Conservation (phyloP, 1,140 invertebrate genomes). For the Pseudomyrmex sp. region DNA sequence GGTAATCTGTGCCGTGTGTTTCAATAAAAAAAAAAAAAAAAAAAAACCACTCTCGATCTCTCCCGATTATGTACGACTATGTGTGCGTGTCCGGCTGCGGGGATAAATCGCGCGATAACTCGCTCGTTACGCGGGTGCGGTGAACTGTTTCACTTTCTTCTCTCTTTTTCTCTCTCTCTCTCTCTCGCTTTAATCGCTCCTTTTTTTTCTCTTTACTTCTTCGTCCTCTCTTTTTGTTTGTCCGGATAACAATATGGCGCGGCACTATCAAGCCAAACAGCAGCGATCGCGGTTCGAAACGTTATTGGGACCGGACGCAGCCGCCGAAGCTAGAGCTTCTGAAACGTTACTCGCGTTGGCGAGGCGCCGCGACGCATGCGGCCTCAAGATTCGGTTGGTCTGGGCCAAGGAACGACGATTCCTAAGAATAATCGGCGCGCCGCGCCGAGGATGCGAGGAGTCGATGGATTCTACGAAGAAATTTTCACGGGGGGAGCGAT, state of each 20-base stretch:
- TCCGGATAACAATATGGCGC: conserved; percentile 80
- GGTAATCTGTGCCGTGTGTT: not conserved
- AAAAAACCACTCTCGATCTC: not conserved
- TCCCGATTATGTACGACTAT: conserved; percentile 44
- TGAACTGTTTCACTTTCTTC: conserved; percentile 33
- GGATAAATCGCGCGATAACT: conserved; percentile 23
- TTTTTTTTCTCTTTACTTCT: conserved; percentile 30
- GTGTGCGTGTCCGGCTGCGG: not conserved
- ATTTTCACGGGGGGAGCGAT: not conserved
- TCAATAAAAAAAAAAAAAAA: not conserved
- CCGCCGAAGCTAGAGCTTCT: conserved; percentile 69
- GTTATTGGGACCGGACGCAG: conserved; percentile 76
- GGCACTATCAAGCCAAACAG: conserved; percentile 83
- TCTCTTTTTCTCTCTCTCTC: not conserved
- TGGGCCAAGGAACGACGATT: conserved; percentile 70
- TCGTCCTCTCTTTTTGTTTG: conserved; percentile 54
- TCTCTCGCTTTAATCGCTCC: not conserved
- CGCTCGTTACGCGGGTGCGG: conserved; percentile 14
- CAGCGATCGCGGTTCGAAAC: conserved; percentile 82
- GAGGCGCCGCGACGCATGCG: conserved; percentile 82
- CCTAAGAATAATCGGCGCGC: conserved; percentile 50
- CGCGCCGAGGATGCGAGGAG: conserved; percentile 7
- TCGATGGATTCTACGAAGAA: not conserved
- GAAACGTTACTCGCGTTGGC: conserved; percentile 70
- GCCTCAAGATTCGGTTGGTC: conserved; percentile 58